phyloP scores from a whole-genome alignment of 2,888 invertebrate species.

The Cheilosia variabilis region DNA sequence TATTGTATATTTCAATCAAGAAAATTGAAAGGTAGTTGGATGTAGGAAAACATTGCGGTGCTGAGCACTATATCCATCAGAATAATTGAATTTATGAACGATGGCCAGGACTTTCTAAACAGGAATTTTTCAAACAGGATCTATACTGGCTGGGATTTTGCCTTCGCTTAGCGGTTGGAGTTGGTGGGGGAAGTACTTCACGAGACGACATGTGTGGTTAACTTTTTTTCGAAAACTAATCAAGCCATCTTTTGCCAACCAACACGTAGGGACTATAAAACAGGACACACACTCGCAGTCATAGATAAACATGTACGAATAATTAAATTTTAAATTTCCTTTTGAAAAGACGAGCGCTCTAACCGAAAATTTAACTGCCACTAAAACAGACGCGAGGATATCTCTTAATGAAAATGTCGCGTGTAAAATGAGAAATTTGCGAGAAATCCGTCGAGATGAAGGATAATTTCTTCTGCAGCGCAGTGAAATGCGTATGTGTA shows the following conservation, averaged over 20 bases:
- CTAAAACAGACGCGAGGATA: not conserved
- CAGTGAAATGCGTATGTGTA: not conserved
- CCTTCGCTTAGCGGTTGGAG: not conserved
- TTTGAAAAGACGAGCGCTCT: not conserved
- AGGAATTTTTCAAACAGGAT: not conserved
- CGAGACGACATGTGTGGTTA: not conserved
- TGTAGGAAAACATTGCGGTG: not conserved
- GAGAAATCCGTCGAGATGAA: conserved; percentile 4
- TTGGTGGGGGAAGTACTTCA: not conserved
- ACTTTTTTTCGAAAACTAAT: not conserved
- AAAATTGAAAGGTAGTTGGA: not conserved
- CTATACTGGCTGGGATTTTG: not conserved
- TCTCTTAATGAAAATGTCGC: conserved; percentile 16
- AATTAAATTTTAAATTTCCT: not conserved
- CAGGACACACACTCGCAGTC: not conserved
- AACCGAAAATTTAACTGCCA: conserved; percentile 3
- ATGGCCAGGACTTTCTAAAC: not conserved
- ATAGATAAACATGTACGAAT: not conserved
- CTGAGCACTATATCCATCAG: conserved; percentile 2
- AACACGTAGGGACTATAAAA: not conserved
- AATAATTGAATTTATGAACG: conserved; percentile 20
- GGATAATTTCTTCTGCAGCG: not conserved
- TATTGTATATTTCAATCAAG: conserved; percentile 3
- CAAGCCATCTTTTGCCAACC: not conserved
- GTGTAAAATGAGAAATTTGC: conserved; percentile 1